Conservation (phyloP, 2,888 invertebrate genomes). For the Cerastis leucographa region DNA sequence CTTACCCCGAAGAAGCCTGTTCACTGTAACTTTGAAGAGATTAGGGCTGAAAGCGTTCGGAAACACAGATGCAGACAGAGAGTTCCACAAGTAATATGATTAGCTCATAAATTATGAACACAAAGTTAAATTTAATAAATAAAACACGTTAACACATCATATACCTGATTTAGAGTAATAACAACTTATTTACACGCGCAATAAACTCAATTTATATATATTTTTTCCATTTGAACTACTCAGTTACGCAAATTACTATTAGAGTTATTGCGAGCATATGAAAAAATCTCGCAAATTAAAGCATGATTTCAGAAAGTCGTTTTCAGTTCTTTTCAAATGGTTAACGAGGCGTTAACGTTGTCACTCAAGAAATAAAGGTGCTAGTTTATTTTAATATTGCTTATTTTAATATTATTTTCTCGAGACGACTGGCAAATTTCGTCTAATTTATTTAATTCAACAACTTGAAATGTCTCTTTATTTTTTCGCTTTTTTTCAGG, state of each 20-base stretch:
- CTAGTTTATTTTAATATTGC: conserved; percentile 37
- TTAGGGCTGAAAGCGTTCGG: too few relatives aligned
- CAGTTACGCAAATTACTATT: conserved; percentile 4
- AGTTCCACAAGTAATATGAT: too few relatives aligned
- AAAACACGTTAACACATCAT: neutral
- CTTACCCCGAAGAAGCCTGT: too few relatives aligned
- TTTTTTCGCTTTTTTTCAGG: neutral
- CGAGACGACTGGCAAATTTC: conserved; percentile 14
- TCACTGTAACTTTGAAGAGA: too few relatives aligned
- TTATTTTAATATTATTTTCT: conserved; percentile 27
- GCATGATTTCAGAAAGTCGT: neutral
- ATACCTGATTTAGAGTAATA: neutral
- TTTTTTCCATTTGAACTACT: conserved; percentile 39
- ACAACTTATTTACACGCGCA: neutral
- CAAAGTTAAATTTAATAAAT: neutral
- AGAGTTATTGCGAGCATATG: neutral
- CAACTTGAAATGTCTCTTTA: conserved; percentile 12
- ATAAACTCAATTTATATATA: conserved; percentile 5
- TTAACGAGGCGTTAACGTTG: conserved; percentile 32
- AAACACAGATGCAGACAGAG: too few relatives aligned
- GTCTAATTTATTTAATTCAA: conserved; percentile 10
- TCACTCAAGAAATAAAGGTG: conserved; percentile 27
- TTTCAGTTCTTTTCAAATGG: conserved; percentile 24
- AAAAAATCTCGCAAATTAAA: conserved; percentile 22
- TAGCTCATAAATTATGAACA: neutral